Conservation (phyloP, 2,797 vertebrate genomes). For the Esox lucius region DNA sequence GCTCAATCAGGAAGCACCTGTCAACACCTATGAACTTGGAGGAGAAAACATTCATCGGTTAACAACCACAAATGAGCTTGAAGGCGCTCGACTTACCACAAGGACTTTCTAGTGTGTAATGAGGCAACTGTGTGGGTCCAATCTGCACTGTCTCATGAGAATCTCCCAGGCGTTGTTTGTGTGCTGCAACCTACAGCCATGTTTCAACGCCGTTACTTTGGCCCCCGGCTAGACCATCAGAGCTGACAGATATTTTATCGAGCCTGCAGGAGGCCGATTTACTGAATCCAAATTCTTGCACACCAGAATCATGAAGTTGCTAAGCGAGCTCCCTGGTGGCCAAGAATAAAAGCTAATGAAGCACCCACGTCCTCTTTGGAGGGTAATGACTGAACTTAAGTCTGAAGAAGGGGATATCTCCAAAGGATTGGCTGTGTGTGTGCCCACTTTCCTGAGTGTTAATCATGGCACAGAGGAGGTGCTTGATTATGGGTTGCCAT, state of each 20-base stretch:
- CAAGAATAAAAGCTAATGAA: constrained; percentile 70
- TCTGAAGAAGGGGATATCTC: constrained; percentile 66
- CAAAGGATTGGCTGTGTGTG: constrained; percentile 66
- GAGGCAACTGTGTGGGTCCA: too few relatives aligned
- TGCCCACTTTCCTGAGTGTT: constrained; percentile 71
- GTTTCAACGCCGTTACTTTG: too few relatives aligned
- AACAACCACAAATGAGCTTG: too few relatives aligned
- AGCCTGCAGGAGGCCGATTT: constrained; percentile 22
- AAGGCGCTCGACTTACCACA: not conserved
- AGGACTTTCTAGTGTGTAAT: not conserved
- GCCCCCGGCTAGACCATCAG: not conserved
- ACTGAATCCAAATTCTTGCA: constrained; percentile 46
- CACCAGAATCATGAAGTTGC: constrained; percentile 58
- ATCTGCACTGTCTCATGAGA: too few relatives aligned
- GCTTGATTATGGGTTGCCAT: constrained; percentile 73
- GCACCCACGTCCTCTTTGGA: constrained; percentile 63
- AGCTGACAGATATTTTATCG: constrained; percentile 27
- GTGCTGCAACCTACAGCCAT: too few relatives aligned
- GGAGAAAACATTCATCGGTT: too few relatives aligned
- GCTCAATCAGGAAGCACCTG: too few relatives aligned
- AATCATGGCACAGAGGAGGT: constrained; percentile 56
- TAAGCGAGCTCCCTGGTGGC: constrained; percentile 38
- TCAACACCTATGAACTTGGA: too few relatives aligned
- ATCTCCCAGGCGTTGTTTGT: too few relatives aligned
- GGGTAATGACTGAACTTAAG: constrained; percentile 72